phyloP scores from a whole-genome alignment of 1,140 invertebrate genomes.

The Adoxophyes honmai region DNA sequence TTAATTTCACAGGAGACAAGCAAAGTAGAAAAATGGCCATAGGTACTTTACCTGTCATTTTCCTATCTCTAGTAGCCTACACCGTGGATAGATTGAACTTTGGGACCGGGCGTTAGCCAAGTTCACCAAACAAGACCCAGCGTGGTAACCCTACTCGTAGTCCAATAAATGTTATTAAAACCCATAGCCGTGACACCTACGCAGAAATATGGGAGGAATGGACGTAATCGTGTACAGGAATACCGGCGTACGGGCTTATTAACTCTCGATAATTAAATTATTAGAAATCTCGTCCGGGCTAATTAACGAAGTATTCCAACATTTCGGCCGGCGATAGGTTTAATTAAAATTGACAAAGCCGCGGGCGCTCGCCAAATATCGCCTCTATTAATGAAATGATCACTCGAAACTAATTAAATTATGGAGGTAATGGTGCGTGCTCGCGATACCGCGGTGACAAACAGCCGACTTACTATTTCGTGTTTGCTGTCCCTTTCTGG shows the following conservation, averaged over 20 bases:
- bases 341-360: conserved; percentile 76
- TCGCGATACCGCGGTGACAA: conserved; percentile 53
- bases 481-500: too few relatives aligned
- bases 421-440: conserved; percentile 74
- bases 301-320: conserved; percentile 75
- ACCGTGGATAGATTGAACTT: too few relatives aligned
- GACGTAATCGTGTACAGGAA: conserved; percentile 61
- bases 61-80: too few relatives aligned
- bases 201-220: background rate
- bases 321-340: conserved; percentile 69
- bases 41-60: too few relatives aligned
- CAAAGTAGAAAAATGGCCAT: too few relatives aligned
- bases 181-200: background rate
- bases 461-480: too few relatives aligned
- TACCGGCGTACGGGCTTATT: conserved; percentile 60
- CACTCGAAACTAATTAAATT: conserved; percentile 77
- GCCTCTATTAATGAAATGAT: conserved; percentile 73
- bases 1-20: too few relatives aligned
- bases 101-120: too few relatives aligned
- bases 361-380: conserved; percentile 67
- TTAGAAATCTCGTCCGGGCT: conserved; percentile 72
- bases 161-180: background rate
- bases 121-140: too few relatives aligned
- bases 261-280: conserved; percentile 74
- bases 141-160: background rate